Evolutionary conservation across 2,797 vertebrate species (phyloP).

Genomic region (Enteromius trimaculatus): DNA sequence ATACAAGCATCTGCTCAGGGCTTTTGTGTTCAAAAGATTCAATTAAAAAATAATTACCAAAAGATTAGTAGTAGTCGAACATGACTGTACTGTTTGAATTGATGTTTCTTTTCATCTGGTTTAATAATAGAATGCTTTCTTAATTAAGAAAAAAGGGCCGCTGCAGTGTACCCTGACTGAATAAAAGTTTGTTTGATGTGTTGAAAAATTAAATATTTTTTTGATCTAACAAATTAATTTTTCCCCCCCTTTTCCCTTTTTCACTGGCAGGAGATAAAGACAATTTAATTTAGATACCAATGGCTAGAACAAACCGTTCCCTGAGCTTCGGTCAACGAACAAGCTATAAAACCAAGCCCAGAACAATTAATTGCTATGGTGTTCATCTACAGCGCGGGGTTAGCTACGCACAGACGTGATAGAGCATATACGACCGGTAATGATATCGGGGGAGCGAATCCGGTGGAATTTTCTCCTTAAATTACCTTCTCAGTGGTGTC

Average conservation of each 20-base stretch:
- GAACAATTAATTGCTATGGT: constrained; percentile 69
- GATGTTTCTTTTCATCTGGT: constrained; percentile 87
- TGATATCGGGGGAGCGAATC: constrained; percentile 57
- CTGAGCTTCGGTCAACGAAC: constrained; percentile 68
- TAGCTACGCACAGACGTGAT: constrained; percentile 50
- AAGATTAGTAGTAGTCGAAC: constrained; percentile 87
- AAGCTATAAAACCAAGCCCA: constrained; percentile 65
- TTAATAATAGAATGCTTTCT: constrained; percentile 86
- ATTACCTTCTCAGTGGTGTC: constrained; percentile 64
- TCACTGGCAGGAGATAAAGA: constrained; percentile 80
- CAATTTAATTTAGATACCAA: constrained; percentile 86
- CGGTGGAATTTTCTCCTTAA: constrained; percentile 59
- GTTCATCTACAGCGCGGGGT: constrained; percentile 57
- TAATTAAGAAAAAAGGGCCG: constrained; percentile 81
- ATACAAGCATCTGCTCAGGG: constrained; percentile 83
- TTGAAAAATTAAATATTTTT: constrained; percentile 83
- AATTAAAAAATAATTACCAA: constrained; percentile 91
- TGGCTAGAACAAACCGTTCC: constrained; percentile 72
- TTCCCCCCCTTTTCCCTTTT: constrained; percentile 63
- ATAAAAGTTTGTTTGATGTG: constrained; percentile 86
- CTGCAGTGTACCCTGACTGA: constrained; percentile 79
- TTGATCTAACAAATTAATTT: constrained; percentile 87
- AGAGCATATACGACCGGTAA: constrained; percentile 60
- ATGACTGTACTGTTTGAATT: constrained; percentile 85
- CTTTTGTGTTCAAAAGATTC: constrained; percentile 90